These are phyloP conservation scores for Parapristionchus giblindavisi DNA, from an alignment of 2,888 invertebrate species.

Conservation along the genomic window DNA sequence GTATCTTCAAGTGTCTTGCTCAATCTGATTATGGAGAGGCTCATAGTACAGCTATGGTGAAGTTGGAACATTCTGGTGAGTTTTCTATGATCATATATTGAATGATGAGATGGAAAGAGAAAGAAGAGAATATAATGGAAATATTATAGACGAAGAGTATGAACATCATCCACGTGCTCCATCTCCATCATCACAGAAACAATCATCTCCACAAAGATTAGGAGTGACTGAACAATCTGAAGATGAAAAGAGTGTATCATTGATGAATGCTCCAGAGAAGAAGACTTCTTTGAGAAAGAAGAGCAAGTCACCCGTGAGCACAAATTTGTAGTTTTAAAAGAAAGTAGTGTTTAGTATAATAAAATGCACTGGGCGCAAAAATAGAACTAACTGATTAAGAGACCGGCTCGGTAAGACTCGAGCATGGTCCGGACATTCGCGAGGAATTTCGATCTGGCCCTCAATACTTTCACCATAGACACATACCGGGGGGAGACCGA, in stretches of 20 bases:
- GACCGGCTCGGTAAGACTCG: no score
- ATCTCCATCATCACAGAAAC: conserved; percentile 1
- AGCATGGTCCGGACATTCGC: no score
- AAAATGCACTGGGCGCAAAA: no score
- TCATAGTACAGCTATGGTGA: conserved; percentile 66
- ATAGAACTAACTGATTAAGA: no score
- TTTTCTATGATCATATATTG: not conserved
- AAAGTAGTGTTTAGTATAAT: no score
- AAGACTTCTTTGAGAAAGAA: conserved; percentile 47
- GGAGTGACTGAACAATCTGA: conserved; percentile 14
- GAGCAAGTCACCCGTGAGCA: conserved; percentile 40
- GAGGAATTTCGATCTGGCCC: no score
- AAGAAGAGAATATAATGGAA: conserved; percentile 31
- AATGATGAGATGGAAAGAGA: not conserved
- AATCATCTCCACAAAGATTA: not conserved
- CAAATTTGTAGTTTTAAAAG: no score
- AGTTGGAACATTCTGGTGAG: conserved; percentile 57
- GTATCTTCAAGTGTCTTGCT: conserved; percentile 67
- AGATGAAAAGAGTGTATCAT: conserved; percentile 30
- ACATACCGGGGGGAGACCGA: no score
- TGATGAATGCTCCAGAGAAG: conserved; percentile 7
- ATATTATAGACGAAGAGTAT: conserved; percentile 35
- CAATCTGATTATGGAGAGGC: conserved; percentile 66
- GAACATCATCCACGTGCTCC: conserved; percentile 1
- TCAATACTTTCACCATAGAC: no score